phyloP scores from a whole-genome alignment of 2,113 vertebrate genomes.

The Fregata magnificens region DNA sequence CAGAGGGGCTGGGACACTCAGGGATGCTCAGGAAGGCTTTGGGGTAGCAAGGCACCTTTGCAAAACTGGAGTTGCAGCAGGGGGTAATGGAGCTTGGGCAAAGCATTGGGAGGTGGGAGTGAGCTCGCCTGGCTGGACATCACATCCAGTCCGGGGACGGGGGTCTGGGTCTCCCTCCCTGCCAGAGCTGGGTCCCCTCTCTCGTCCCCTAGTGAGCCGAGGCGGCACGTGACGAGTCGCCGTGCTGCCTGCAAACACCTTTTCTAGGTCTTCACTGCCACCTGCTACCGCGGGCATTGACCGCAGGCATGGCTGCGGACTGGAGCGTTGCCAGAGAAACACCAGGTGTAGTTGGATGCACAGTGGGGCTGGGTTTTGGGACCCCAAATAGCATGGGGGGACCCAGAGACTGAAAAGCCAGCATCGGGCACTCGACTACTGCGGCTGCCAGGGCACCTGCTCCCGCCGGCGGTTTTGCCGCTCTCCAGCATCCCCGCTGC shows the following conservation, averaged over 20 bases:
- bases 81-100: neutral
- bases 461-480: neutral
- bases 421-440: neutral
- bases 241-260: neutral
- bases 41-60: neutral
- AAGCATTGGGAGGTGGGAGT: neutral
- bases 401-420: neutral
- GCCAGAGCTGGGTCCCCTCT: neutral
- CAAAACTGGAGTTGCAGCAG: neutral
- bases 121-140: neutral
- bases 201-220: accelerated
- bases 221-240: accelerated
- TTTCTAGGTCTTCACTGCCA: neutral
- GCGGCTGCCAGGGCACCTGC: neutral
- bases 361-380: neutral
- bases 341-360: accelerated
- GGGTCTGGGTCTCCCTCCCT: neutral
- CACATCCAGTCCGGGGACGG: accelerated
- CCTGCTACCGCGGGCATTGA: neutral
- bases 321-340: neutral
- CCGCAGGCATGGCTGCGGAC: accelerated
- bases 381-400: neutral
- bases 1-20: neutral
- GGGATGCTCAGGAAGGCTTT: neutral
- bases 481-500: neutral